A percentile compares a stretch with the other conserved stretches of the same genome.
phyloP scores from a whole-genome alignment of 2,113 vertebrate species.

The Syrrhaptes paradoxus region DNA sequence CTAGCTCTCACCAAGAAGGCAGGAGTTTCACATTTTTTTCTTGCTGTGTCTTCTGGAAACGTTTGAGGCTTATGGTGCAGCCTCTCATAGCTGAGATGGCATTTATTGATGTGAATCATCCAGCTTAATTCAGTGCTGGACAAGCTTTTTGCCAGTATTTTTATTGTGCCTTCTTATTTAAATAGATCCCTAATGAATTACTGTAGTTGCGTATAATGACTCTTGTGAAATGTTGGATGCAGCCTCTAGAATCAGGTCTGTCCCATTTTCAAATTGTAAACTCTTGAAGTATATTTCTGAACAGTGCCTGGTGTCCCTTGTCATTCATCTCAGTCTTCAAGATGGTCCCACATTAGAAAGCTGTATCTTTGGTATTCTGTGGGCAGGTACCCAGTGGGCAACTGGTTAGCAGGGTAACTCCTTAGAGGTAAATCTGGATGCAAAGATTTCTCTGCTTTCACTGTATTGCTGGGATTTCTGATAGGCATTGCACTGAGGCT shows the following conservation, averaged over 20 bases:
- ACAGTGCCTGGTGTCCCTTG: background rate
- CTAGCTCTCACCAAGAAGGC: background rate
- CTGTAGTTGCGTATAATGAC: background rate
- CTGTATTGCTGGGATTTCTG: background rate
- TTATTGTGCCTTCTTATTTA: conserved; percentile 23
- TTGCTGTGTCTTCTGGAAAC: background rate
- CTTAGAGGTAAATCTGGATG: background rate
- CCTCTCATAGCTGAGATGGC: background rate
- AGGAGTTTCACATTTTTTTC: background rate
- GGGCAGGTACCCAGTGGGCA: background rate
- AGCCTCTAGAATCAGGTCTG: background rate
- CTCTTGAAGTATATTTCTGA: background rate
- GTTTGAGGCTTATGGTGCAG: background rate
- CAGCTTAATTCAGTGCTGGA: background rate
- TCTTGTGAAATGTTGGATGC: background rate
- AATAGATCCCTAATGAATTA: conserved; percentile 40
- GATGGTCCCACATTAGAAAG: background rate
- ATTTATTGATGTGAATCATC: conserved; percentile 34
- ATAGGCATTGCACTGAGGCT: background rate
- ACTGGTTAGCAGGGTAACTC: background rate
- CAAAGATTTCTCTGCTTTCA: background rate
- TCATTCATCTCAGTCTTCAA: background rate
- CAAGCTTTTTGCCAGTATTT: background rate
- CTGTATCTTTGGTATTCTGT: background rate
- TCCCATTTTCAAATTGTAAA: background rate